Evolutionary conservation across 2,888 invertebrate species (phyloP).

Genomic region (Poecilobothrus nobilitatus): DNA sequence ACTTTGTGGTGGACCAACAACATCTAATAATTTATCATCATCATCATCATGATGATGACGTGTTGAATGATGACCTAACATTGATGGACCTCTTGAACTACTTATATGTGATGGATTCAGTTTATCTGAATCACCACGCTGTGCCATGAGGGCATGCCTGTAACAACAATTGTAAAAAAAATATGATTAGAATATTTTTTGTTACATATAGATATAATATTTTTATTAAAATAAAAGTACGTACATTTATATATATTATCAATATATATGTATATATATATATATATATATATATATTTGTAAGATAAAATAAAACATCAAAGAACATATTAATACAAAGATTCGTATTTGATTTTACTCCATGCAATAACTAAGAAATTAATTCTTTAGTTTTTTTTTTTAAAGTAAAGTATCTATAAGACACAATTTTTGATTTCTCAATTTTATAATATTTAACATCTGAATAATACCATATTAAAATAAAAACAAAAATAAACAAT

Average conservation of each 20-base stretch:
- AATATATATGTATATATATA: too few relatives aligned
- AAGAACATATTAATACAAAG: neutral
- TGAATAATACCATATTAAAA: too few relatives aligned
- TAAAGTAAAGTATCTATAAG: neutral
- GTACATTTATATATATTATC: too few relatives aligned
- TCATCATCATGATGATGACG: conserved; percentile 54
- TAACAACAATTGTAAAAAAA: conserved; percentile 42
- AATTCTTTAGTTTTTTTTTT: too few relatives aligned
- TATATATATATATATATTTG: too few relatives aligned
- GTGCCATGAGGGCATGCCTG: conserved; percentile 61
- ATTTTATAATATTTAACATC: too few relatives aligned
- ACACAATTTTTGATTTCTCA: neutral
- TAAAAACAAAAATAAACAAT: neutral
- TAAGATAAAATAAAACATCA: neutral
- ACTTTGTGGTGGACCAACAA: conserved; percentile 78
- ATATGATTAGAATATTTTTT: conserved; percentile 43
- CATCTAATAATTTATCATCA: conserved; percentile 76
- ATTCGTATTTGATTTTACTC: too few relatives aligned
- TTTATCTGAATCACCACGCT: conserved; percentile 45
- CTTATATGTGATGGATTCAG: conserved; percentile 51
- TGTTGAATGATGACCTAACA: conserved; percentile 38
- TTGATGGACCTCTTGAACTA: conserved; percentile 43
- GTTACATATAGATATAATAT: conserved; percentile 25
- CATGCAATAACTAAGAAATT: too few relatives aligned
- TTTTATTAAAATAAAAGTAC: too few relatives aligned